These are phyloP conservation scores for Indicator maculatus DNA, from an alignment of 2,113 vertebrate genomes.

Conservation along the genomic window DNA sequence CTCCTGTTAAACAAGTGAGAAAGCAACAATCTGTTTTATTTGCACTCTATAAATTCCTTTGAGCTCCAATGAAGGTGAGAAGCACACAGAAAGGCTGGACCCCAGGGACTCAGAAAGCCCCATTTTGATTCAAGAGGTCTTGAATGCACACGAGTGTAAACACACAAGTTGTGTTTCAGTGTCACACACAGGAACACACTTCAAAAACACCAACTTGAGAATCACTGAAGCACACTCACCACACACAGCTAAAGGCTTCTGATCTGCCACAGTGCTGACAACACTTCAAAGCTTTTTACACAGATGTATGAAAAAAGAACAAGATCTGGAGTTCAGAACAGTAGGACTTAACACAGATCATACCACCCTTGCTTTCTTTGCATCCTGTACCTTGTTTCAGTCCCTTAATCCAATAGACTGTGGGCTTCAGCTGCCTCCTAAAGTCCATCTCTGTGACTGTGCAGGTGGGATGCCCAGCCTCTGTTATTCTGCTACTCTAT, in stretches of 20 bases:
- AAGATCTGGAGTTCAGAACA: neutral
- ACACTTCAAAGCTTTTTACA: neutral
- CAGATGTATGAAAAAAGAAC: neutral
- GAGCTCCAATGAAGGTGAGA: neutral
- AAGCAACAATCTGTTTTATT: neutral
- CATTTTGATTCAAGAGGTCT: neutral
- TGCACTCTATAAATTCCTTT: neutral
- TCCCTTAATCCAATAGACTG: neutral
- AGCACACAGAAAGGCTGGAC: neutral
- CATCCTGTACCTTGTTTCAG: neutral
- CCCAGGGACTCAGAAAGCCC: neutral
- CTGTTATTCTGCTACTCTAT: neutral
- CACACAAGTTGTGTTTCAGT: neutral
- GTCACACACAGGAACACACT: accelerated
- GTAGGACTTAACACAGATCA: neutral
- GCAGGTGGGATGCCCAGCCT: accelerated
- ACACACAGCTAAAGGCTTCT: neutral
- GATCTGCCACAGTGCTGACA: neutral
- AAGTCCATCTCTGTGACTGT: neutral
- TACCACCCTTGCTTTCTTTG: accelerated
- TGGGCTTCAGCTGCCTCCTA: neutral
- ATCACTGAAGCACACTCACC: neutral
- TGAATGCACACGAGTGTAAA: accelerated
- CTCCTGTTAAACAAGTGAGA: neutral
- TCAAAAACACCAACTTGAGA: neutral